Conservation (phyloP, 2,113 vertebrate genomes). For the Phaetusa simplex region DNA sequence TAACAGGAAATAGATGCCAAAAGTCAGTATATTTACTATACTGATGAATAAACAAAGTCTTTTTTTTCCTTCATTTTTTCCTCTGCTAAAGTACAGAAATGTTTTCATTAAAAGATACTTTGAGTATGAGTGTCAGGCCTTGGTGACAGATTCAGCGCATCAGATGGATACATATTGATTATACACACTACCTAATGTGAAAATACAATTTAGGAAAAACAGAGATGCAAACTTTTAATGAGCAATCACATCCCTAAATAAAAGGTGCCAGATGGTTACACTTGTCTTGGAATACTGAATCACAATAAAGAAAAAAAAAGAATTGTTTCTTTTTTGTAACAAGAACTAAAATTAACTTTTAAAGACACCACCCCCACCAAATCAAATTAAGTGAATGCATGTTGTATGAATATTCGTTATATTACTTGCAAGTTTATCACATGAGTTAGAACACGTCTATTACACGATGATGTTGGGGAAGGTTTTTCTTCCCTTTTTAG, state of each 20-base stretch:
- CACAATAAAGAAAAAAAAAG: neutral
- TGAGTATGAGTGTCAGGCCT: neutral
- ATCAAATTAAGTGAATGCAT: neutral
- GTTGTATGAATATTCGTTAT: neutral
- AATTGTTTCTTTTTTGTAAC: neutral
- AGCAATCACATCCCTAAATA: slow-evolving; percentile 37
- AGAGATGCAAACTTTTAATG: slow-evolving; percentile 47
- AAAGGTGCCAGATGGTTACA: slow-evolving; percentile 36
- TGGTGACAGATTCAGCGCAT: neutral
- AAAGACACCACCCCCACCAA: neutral
- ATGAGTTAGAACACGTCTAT: neutral
- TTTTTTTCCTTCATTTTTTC: rapidly evolving
- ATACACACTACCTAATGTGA: neutral
- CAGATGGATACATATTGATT: neutral
- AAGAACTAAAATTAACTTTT: neutral
- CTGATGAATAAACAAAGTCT: neutral
- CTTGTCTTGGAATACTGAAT: neutral
- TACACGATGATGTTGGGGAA: neutral
- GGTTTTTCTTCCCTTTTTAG: neutral
- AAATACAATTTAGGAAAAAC: slow-evolving; percentile 25
- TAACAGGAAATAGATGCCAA: neutral
- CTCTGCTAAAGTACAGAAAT: neutral
- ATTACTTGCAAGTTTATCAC: neutral
- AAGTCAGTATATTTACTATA: neutral
- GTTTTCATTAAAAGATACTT: neutral